Percentiles rank a stretch among this genome's conserved stretches.
phyloP scores from a whole-genome alignment of 2,888 invertebrate genomes.

The Erannis defoliaria region DNA sequence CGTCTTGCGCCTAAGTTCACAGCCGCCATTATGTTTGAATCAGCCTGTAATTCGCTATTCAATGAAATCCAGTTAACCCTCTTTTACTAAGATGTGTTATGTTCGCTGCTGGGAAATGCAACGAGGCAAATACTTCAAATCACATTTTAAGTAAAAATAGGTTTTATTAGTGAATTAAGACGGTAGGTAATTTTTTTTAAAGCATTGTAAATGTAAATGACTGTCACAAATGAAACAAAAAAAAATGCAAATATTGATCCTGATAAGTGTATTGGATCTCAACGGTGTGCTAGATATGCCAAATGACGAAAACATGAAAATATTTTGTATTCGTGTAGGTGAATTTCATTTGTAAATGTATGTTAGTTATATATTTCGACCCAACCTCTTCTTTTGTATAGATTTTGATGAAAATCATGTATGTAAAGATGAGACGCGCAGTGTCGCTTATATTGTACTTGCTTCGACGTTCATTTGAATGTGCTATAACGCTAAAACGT shows the following conservation, averaged over 20 bases:
- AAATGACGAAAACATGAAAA: constrained; percentile 56
- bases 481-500: background rate
- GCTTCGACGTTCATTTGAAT: background rate
- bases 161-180: background rate
- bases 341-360: constrained; percentile 50
- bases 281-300: constrained; percentile 78
- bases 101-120: background rate
- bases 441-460: constrained; percentile 2
- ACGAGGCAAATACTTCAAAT: background rate
- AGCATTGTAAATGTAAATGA: constrained; percentile 9
- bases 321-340: constrained; percentile 57
- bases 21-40: no score
- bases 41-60: no score
- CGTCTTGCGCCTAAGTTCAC: no score
- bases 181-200: constrained; percentile 4
- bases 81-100: background rate
- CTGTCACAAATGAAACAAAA: constrained; percentile 35
- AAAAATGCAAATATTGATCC: constrained; percentile 34
- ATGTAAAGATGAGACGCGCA: constrained; percentile 1
- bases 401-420: constrained; percentile 6
- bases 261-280: constrained; percentile 40
- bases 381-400: constrained; percentile 5
- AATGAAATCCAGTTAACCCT: background rate
- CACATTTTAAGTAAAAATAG: background rate
- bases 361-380: constrained; percentile 35